Evolutionary conservation across 2,797 vertebrate genomes (phyloP).

Genomic region (Sebastes taczanowskii): DNA sequence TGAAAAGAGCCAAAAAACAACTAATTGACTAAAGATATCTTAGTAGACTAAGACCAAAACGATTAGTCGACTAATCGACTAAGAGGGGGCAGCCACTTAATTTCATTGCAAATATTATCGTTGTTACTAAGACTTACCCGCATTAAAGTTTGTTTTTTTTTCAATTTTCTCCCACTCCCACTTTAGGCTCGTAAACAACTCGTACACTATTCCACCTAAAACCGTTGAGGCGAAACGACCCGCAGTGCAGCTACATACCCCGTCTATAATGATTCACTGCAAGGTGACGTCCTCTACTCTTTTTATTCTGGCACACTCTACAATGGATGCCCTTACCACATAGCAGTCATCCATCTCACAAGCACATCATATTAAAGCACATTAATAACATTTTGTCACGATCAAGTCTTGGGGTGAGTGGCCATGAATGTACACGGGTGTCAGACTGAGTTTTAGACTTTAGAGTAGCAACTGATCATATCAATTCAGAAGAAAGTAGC

Average conservation of each 20-base stretch:
- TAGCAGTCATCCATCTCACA: slow-evolving; percentile 18
- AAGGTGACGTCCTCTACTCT: slow-evolving; percentile 45
- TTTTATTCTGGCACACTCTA: slow-evolving; percentile 3
- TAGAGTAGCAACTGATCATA: neutral
- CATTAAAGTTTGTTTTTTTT: neutral
- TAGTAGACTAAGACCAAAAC: too few species aligned
- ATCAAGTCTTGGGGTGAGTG: neutral
- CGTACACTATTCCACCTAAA: slow-evolving; percentile 3
- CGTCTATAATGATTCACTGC: slow-evolving; percentile 31
- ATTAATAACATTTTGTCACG: slow-evolving; percentile 12
- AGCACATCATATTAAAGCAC: neutral
- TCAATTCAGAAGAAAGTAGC: neutral
- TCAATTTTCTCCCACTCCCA: neutral
- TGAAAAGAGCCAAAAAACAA: too few species aligned
- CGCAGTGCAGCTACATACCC: slow-evolving; percentile 14
- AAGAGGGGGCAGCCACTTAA: too few species aligned
- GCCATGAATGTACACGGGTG: neutral
- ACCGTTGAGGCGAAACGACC: slow-evolving; percentile 20
- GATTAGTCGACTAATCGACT: too few species aligned
- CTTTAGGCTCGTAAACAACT: slow-evolving; percentile 18
- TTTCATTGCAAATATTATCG: too few species aligned
- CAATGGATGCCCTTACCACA: slow-evolving; percentile 16
- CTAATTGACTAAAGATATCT: too few species aligned
- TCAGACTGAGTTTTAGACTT: neutral
- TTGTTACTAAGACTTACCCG: neutral